phyloP scores from a whole-genome alignment of 92 coral and sea anemone species.

The Siderastrea siderea region DNA sequence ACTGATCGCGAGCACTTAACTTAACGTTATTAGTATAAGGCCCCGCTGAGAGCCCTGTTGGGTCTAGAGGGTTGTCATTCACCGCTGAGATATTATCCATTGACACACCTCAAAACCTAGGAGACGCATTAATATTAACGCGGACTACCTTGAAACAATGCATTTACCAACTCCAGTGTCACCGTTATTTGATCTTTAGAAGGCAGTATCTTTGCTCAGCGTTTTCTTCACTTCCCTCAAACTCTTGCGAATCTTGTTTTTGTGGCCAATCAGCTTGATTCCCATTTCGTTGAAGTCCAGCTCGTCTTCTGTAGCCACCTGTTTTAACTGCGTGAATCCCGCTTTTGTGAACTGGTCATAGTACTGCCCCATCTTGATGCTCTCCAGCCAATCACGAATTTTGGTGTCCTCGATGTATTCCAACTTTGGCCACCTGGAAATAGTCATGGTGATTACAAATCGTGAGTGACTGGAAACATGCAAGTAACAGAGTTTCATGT shows the following conservation, averaged over 20 bases:
- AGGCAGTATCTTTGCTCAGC: conserved; percentile 16
- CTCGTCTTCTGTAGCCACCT: conserved; percentile 78
- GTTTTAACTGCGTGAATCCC: conserved; percentile 75
- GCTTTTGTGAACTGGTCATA: conserved; percentile 74
- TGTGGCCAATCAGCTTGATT: conserved; percentile 92
- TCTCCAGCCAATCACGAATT: conserved; percentile 86
- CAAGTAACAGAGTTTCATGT: too few species aligned
- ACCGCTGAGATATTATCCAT: too few species aligned
- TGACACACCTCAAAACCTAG: too few species aligned
- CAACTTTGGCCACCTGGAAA: conserved; percentile 73
- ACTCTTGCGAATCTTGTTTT: conserved; percentile 93
- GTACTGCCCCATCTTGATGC: conserved; percentile 94
- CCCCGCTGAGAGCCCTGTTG: too few species aligned
- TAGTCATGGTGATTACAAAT: neutral
- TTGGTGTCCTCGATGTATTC: conserved; percentile 74
- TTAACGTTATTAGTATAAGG: too few species aligned
- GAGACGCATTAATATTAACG: too few species aligned
- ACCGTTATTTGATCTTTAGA: neutral
- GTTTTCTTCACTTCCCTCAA: conserved; percentile 75
- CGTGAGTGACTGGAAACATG: neutral
- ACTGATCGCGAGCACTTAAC: too few species aligned
- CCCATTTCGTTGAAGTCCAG: conserved; percentile 86
- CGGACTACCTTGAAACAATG: neutral
- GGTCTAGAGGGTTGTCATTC: too few species aligned
- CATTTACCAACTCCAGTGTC: neutral